Base-by-base conservation (phyloP, 2,797 vertebrate species). In the Coregonus ussuriensis region DNA sequence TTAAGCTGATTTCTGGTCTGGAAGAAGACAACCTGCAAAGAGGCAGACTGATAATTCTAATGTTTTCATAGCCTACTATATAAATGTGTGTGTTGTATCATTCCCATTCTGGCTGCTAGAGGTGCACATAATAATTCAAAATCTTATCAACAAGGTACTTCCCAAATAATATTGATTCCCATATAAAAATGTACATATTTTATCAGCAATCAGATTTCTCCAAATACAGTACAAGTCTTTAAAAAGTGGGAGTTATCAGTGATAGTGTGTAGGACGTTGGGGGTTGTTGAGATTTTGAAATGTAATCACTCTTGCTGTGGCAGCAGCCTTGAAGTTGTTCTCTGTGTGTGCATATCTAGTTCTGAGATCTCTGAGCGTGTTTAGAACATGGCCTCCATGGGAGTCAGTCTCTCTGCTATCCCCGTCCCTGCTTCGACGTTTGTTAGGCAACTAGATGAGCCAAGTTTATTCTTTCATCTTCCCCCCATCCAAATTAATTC, bases 381-480 rank as follows among this genome's bases (percentile, higher is more conserved):
- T 47, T 11, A 47, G 41, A 47, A 47, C 9, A 47, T 63, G 79
- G 81, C 81, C 83, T 78, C 78, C 35, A 7, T 78, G 85, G 89
- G 88, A 87, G 75, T 86, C 72, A 79, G 78, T 78, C 78, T 52
- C 74, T 84, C 88, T 91, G 88, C 89, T 89, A 88, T 85, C 79
- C 75, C 78, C 72, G 79, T 76, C 87, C 77, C 33, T 77, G 83
- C 73, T 75, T 84, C 59, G 9, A 76, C 81, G 82, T 89, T 90
- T 88, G 86, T 91, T 13, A 82, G 83, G 82, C 82, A 90, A 84
- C 77, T 63, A 84, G 82, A 87, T 82, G 76, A 88, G 79, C 84
- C 82, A 88, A 84, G 85, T 86, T 87, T 72, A 82, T 81, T 75
- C 85, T 89, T 88, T 88, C 88, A 88, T 88, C 87, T 88, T 82